These are phyloP conservation scores for Berghia stephanieae DNA, from an alignment of 1,140 invertebrate genomes.

Conservation along the genomic window DNA sequence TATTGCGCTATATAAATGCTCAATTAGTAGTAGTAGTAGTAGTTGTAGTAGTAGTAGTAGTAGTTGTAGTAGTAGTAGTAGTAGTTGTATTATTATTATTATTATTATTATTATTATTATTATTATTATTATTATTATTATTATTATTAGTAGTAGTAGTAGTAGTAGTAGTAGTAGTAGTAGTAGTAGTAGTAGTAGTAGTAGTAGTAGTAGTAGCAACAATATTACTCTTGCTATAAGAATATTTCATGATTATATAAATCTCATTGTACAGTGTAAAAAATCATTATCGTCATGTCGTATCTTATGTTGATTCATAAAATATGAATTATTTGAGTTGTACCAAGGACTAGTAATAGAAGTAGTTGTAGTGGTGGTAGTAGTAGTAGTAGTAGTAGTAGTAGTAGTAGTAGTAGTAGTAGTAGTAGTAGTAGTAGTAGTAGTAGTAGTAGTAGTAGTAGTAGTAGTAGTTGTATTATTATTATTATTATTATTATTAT, in stretches of 20 bases:
- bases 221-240: background rate
- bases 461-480: too few species aligned
- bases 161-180: background rate
- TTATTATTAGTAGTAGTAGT: too few species aligned
- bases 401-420: conserved; percentile 7
- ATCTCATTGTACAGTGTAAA: too few species aligned
- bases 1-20: too few species aligned
- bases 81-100: too few species aligned
- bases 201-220: conserved; percentile 3
- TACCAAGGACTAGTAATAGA: background rate
- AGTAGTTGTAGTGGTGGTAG: background rate
- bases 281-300: too few species aligned
- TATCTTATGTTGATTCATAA: too few species aligned
- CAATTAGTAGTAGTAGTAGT: too few species aligned
- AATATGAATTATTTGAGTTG: too few species aligned
- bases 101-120: too few species aligned
- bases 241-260: too few species aligned
- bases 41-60: conserved; percentile 1
- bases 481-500: too few species aligned
- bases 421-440: conserved; percentile 7
- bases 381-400: conserved; percentile 5
- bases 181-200: conserved; percentile 8
- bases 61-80: background rate
- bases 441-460: conserved; percentile 8
- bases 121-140: background rate